Conservation (phyloP, 2,113 vertebrate species). For the Gracilinanus agilis region DNA sequence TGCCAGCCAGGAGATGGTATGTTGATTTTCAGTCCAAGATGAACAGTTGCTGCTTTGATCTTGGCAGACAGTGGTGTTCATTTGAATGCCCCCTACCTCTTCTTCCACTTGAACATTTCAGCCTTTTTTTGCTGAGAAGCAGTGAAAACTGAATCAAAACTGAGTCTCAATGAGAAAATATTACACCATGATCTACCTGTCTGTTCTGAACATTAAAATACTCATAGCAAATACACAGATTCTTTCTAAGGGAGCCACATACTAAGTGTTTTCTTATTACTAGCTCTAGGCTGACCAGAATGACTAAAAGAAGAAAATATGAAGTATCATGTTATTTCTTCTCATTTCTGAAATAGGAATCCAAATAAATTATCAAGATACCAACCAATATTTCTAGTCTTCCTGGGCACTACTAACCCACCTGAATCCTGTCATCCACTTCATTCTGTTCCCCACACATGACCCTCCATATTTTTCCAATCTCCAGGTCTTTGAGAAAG, state of each 20-base stretch:
- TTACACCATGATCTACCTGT: constrained; percentile 70
- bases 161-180: constrained; percentile 69
- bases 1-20: constrained; percentile 60
- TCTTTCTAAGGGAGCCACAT: constrained; percentile 52
- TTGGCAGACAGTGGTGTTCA: constrained; percentile 70
- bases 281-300: constrained; percentile 33
- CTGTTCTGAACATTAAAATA: constrained; percentile 73
- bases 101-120: constrained; percentile 71
- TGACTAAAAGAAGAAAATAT: not conserved
- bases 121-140: constrained; percentile 65
- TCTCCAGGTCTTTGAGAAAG: not conserved
- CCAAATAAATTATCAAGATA: constrained; percentile 13
- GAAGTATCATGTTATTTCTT: constrained; percentile 26
- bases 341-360: constrained; percentile 49
- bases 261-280: constrained; percentile 58
- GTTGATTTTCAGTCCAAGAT: constrained; percentile 56
- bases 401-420: not conserved
- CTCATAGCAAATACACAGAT: constrained; percentile 56
- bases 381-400: not conserved
- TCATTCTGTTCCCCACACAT: not conserved
- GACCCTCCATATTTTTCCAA: not conserved
- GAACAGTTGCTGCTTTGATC: constrained; percentile 60
- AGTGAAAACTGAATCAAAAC: constrained; percentile 76
- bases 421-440: not conserved
- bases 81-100: constrained; percentile 78